A percentile compares a stretch with the other conserved stretches of the same genome.
Conservation (phyloP, 1,140 invertebrate genomes). For the Stratiolaelaps scimitus region DNA sequence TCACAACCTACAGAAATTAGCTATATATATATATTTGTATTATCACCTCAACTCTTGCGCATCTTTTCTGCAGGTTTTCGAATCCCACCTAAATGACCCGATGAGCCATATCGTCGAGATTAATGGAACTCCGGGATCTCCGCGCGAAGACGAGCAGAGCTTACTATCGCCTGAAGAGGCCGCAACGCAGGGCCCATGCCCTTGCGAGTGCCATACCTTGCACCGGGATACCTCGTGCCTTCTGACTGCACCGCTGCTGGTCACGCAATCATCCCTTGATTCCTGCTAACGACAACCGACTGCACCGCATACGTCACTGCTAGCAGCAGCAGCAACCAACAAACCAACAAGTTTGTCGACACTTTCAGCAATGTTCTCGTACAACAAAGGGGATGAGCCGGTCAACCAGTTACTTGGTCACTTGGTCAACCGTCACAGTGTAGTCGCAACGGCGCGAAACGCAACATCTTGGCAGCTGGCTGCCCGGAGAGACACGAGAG, state of each 20-base stretch:
- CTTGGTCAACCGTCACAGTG: no score
- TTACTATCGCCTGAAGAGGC: slow-evolving; percentile 3
- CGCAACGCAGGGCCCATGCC: not conserved
- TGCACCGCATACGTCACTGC: not conserved
- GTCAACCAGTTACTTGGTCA: no score
- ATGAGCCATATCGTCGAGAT: slow-evolving; percentile 22
- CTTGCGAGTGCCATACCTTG: slow-evolving; percentile 16
- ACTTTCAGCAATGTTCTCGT: no score
- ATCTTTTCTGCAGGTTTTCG: slow-evolving; percentile 1
- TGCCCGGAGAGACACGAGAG: no score
- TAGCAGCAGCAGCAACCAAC: not conserved
- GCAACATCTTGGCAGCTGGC: no score
- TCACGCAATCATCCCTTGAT: slow-evolving; percentile 19
- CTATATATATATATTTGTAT: no score
- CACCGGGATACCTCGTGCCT: slow-evolving; percentile 25
- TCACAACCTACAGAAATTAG: no score
- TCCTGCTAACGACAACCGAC: not conserved
- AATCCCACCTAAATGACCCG: slow-evolving; percentile 14
- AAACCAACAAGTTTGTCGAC: no score
- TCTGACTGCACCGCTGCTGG: slow-evolving; percentile 17
- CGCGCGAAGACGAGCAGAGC: slow-evolving; percentile 19
- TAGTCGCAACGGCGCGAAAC: no score
- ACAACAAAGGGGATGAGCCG: no score
- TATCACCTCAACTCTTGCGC: no score
- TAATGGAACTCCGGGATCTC: slow-evolving; percentile 9